phyloP scores from a whole-genome alignment of 64 coral and sea anemone species.

The Catalaphyllia jardinei region DNA sequence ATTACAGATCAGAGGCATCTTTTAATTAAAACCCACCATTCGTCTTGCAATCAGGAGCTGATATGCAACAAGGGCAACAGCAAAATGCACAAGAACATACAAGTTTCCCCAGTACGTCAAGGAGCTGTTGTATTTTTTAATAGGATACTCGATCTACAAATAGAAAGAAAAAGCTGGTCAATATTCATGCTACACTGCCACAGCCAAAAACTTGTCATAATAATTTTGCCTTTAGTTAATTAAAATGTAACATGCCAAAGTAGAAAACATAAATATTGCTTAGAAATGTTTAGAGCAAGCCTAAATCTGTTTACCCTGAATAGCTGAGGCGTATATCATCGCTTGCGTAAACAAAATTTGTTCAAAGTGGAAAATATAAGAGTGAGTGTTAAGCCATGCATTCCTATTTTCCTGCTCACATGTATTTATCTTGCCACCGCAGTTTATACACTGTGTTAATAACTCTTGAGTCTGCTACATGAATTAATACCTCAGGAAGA shows the following conservation, averaged over 20 bases:
- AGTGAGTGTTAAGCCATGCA: too few species aligned
- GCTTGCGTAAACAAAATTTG: too few species aligned
- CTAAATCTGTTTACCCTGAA: too few species aligned
- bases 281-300: too few species aligned
- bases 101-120: conserved; percentile 47
- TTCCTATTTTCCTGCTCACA: too few species aligned
- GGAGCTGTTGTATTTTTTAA: conserved; percentile 65
- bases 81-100: conserved; percentile 69
- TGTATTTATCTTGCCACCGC: background rate
- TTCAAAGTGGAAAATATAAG: too few species aligned
- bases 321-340: too few species aligned
- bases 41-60: conserved; percentile 59
- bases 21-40: conserved; percentile 47
- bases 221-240: too few species aligned
- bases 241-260: too few species aligned
- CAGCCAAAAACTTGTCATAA: background rate
- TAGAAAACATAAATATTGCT: too few species aligned
- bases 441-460: background rate
- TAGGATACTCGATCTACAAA: conserved; percentile 72
- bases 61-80: conserved; percentile 55
- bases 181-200: background rate
- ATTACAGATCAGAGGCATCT: background rate
- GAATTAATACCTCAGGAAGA: conserved; percentile 61
- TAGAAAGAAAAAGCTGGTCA: background rate
- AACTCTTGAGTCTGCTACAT: background rate